Evolutionary conservation across 2,888 invertebrate species (phyloP), one percentile per base, ranked within the genome.

Genomic region (Pristionchus fissidentatus): DNA sequence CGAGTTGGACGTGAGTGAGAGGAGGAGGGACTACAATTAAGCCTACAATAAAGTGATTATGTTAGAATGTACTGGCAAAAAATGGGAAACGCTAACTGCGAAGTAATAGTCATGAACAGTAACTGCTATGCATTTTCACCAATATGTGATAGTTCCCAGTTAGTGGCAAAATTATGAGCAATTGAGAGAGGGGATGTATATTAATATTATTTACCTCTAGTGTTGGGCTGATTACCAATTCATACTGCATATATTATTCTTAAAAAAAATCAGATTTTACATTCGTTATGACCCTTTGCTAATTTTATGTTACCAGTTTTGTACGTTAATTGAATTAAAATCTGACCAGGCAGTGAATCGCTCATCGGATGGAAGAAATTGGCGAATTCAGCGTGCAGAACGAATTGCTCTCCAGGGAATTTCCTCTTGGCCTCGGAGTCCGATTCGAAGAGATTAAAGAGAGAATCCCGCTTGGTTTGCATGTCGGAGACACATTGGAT

Each of bases 321-420:
- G 3, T 5, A 32, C 5, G 15, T 4, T 38, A 70, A 38, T 38
- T 5, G n/a, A 26, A 70, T 35, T 3, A 8, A 3, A 38, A 7
- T 73, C 82, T n/a, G 85, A 93, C 93, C 93, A 88, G 93, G 93
- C 85, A 91, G 92, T 46, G 91, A 84, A 75, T 88, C 86, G 35
- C 88, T 86, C 84, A 97, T 97, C 92, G 97, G 97, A 93, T 98
- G 98, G 90, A 93, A 94, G 93, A 97, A 98, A 92, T 96, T 96
- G 0, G 97, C 97, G 88, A 97, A 96, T 93, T 99, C 98, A 0
- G 97, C 95, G 93, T 98, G 98, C n/a, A 98, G 92, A 43, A 97
- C 95, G 29, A 96, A 96, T 89, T 96, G 95, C 92, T 97, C 97
- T 15, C 95, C 95, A 0, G 98, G 98, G 87, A 97, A 79, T 8